Percentiles rank a stretch among this genome's conserved stretches.
phyloP scores from a whole-genome alignment of 2,113 vertebrate species.

The Sceloporus undulatus region DNA sequence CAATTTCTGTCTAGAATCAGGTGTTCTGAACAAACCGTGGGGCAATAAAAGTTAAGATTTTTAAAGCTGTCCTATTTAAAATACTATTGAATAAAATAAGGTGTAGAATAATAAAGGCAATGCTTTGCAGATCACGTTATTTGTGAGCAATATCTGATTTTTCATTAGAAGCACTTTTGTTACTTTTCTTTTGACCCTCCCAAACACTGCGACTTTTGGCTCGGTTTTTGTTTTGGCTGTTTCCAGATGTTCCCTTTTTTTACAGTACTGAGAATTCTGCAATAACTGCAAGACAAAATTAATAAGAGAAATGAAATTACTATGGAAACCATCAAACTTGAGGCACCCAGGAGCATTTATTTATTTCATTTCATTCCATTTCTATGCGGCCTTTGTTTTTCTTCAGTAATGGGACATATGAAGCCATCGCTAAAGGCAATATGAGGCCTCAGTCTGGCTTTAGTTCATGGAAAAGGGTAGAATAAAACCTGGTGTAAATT shows the following conservation, averaged over 20 bases:
- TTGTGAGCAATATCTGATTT: background rate
- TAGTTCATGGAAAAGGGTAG: background rate
- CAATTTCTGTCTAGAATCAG: background rate
- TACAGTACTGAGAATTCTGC: background rate
- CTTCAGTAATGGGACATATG: background rate
- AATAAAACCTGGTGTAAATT: too few relatives aligned
- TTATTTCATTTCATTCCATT: too few relatives aligned
- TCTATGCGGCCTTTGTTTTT: background rate
- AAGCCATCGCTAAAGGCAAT: too few relatives aligned
- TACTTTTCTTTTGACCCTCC: background rate
- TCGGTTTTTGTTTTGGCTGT: background rate
- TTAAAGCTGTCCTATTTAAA: background rate
- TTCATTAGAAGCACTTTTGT: background rate
- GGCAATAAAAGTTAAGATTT: background rate
- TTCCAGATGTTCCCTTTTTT: background rate
- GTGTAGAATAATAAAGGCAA: background rate
- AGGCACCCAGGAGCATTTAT: background rate
- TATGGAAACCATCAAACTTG: conserved; percentile 11
- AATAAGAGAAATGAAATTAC: conserved; percentile 1
- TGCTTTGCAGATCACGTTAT: background rate
- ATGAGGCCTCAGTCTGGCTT: background rate
- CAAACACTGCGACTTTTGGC: background rate
- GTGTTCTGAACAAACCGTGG: background rate
- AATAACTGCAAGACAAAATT: background rate
- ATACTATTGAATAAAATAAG: background rate